Percentiles rank a stretch among this genome's conserved stretches.
phyloP scores from a whole-genome alignment of 2,113 vertebrate genomes.

The Aptenodytes forsteri region DNA sequence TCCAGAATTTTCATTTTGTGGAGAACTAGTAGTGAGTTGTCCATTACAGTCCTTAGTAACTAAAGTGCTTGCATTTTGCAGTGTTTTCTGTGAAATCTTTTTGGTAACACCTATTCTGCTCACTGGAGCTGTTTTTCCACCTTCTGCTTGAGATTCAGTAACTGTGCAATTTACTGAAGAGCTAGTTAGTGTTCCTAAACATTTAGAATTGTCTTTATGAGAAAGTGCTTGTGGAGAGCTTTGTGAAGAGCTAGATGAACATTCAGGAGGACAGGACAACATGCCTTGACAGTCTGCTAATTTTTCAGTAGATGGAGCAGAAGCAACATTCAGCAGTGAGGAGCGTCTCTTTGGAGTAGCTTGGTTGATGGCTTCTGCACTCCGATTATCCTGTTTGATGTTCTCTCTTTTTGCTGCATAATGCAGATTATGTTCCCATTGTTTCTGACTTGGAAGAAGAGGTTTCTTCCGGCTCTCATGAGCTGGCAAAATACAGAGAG shows the following conservation, averaged over 20 bases:
- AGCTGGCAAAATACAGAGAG: neutral
- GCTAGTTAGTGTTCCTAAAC: neutral
- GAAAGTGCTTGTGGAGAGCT: neutral
- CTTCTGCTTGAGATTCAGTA: neutral
- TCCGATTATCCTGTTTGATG: neutral
- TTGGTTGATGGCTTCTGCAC: neutral
- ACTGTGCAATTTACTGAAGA: neutral
- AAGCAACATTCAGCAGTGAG: neutral
- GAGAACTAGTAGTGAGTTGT: neutral
- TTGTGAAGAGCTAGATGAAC: neutral
- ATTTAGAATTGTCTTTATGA: neutral
- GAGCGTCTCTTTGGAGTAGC: neutral
- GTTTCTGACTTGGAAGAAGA: constrained; percentile 26
- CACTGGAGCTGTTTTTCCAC: neutral
- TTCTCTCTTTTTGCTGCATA: neutral
- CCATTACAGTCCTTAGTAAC: neutral
- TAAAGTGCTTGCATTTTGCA: constrained; percentile 29
- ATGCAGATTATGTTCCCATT: neutral
- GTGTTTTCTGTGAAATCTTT: constrained; percentile 5
- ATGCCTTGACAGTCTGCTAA: neutral
- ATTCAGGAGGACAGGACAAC: neutral
- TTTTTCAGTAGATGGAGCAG: neutral
- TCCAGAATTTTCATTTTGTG: neutral
- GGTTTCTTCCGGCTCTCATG: neutral
- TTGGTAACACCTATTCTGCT: neutral